Evolutionary conservation across 2,888 invertebrate species (phyloP), one percentile per base, ranked within the genome.

Genomic region (Serripes groenlandicus): DNA sequence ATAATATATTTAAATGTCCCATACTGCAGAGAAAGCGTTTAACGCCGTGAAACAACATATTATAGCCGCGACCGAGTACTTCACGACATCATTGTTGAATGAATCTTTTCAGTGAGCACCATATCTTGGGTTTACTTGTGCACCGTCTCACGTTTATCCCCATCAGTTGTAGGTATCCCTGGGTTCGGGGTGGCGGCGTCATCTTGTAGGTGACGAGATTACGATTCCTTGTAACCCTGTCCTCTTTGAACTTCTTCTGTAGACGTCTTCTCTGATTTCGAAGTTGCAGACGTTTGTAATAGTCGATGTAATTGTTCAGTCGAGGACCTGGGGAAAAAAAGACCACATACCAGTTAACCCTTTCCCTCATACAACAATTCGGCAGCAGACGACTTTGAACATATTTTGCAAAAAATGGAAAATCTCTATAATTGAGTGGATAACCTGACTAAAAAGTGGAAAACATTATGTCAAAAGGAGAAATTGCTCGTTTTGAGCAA

Each of bases 71-170:
- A n/a, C n/a, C n/a, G n/a, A n/a, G n/a, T n/a, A n/a, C n/a, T n/a
- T n/a, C 52, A 7, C 18, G 4, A 30, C 2, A 70, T 1, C 18
- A 3, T 42, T 34, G 30, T 35, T 71, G 66, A 34, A 58, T 49
- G 23, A 83, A 74, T 75, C 83, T 76, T 23, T 74, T 80, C 21
- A 83, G 64, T 18, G 83, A 77, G 28, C 84, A 85, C 84, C 84
- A 85, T 15, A 85, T 68, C 5, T 30, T 73, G 5, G 78, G 81
- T 62, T 35, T 74, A 42, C 66, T 75, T 15, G 84, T 84, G 64
- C 84, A 84, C 34, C 78, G 75, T 26, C 56, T 73, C 18, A 85
- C 62, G 30, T 73, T 73, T 7, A 85, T 78, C 9, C 84, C 84
- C 62, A 75, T 72, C 34, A 81, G 69, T 7, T 56, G 37, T 0